phyloP scores from a whole-genome alignment of 2,888 invertebrate genomes.

The Drosophila monieri region DNA sequence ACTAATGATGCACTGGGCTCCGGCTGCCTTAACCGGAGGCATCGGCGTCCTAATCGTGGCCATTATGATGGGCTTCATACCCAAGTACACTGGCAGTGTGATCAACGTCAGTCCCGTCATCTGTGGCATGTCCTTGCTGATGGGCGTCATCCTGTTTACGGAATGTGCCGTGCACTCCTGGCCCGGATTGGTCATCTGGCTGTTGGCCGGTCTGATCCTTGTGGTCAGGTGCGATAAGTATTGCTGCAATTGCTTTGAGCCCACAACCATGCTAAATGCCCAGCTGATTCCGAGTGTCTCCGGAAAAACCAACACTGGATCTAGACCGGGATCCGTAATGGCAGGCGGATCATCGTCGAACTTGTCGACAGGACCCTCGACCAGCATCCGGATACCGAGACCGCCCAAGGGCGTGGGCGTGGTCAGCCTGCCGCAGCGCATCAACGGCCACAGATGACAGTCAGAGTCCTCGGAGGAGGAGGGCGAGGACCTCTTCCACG shows the following conservation, averaged over 20 bases:
- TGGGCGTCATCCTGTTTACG: constrained; percentile 78
- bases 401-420: constrained; percentile 80
- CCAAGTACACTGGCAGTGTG: constrained; percentile 82
- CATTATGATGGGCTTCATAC: constrained; percentile 83
- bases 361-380: constrained; percentile 54
- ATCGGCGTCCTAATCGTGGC: constrained; percentile 81
- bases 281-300: constrained; percentile 83
- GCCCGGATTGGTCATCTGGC: constrained; percentile 83
- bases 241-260: constrained; percentile 83
- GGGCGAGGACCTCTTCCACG: constrained; percentile 82
- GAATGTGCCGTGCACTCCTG: constrained; percentile 82
- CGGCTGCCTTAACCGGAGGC: constrained; percentile 78
- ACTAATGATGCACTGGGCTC: constrained; percentile 72
- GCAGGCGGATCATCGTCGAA: constrained; percentile 34
- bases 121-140: constrained; percentile 76
- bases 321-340: not conserved
- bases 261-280: constrained; percentile 72
- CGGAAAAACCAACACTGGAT: constrained; percentile 65
- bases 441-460: constrained; percentile 83
- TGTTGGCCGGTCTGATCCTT: constrained; percentile 79
- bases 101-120: constrained; percentile 81
- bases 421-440: constrained; percentile 76
- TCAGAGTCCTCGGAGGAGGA: constrained; percentile 83
- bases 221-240: constrained; percentile 82
- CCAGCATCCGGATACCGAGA: constrained; percentile 82